Evolutionary conservation across 1,140 invertebrate species (phyloP), one percentile per base, ranked within the genome.

Genomic region (Neodiprion lecontei): DNA sequence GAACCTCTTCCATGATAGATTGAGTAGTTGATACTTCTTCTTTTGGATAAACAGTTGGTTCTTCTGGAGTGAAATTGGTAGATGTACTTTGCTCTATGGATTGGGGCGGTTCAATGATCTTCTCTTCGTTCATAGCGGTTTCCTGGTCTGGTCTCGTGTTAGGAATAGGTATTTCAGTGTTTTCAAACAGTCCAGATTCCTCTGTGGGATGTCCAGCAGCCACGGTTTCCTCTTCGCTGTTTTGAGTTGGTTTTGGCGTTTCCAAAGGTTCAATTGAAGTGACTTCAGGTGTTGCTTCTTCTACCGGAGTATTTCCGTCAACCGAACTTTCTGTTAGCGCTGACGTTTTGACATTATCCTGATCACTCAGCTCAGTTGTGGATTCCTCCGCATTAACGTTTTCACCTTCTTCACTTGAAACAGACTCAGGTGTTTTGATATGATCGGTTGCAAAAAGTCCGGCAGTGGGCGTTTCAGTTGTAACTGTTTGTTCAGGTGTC

Each of bases 381-480:
- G 53, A 17, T 61, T 8, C 11, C n/a, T 61, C n/a, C 4, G 53
- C 53, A 9, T 12, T 12, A 9, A 3, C 53, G 7, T 14, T 61
- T 61, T 61, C 53, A 70, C 11, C 81, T 81, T n/a, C 82, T 40
- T 70, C 72, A 70, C 84, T 85, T 68, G 82, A 14, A 65, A 48
- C 23, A 23, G 48, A 66, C 28, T 28, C 8, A 49, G 65, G 69
- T 69, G 69, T 74, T 67, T 72, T 14, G 61, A 69, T 48, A 17
- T 72, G 9, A 7, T 73, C n/a, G 28, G 17, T 48, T 67, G n/a
- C 23, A 12, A 66, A 4, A 11, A 28, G 48, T 73, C 8, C 53
- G 21, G 61, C 14, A 21, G 14, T 53, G 9, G 53, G 53, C n/a
- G 11, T 17, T 9, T 5, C 53, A 14, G 53, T 9, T 61, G 53